phyloP scores from a whole-genome alignment of 64 coral and sea anemone species.

The Pocillopora damicornis region DNA sequence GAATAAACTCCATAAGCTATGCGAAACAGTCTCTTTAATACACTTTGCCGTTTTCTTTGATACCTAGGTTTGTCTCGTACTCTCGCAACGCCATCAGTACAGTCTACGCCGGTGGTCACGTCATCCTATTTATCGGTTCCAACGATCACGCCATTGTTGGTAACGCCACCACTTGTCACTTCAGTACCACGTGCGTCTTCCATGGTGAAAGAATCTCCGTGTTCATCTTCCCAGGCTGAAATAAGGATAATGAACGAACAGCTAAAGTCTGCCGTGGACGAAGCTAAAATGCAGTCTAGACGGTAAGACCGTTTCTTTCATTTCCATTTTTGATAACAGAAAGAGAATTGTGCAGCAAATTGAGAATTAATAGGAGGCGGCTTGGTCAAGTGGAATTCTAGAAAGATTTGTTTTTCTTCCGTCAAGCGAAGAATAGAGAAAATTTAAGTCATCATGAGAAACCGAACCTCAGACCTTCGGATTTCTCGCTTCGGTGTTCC shows the following conservation, averaged over 20 bases:
- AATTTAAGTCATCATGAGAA: too few species aligned
- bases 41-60: background rate
- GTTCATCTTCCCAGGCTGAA: background rate
- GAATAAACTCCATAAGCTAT: too few species aligned
- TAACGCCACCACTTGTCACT: background rate
- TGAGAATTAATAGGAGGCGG: too few species aligned
- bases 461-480: too few species aligned
- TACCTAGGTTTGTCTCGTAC: background rate
- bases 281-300: constrained; percentile 21
- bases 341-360: too few species aligned
- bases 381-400: too few species aligned
- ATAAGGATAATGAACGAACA: background rate
- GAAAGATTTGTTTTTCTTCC: too few species aligned
- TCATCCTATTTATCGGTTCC: background rate
- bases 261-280: background rate
- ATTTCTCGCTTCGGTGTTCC: too few species aligned
- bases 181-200: background rate
- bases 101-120: background rate
- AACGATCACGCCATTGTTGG: background rate
- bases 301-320: background rate
- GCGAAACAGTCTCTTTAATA: too few species aligned
- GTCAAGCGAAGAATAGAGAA: too few species aligned
- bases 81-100: background rate
- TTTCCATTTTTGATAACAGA: background rate
- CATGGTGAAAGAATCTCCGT: background rate